Base-by-base conservation (phyloP, 2,113 vertebrate genomes). In the Pseudolaguvia tuberculata region DNA sequence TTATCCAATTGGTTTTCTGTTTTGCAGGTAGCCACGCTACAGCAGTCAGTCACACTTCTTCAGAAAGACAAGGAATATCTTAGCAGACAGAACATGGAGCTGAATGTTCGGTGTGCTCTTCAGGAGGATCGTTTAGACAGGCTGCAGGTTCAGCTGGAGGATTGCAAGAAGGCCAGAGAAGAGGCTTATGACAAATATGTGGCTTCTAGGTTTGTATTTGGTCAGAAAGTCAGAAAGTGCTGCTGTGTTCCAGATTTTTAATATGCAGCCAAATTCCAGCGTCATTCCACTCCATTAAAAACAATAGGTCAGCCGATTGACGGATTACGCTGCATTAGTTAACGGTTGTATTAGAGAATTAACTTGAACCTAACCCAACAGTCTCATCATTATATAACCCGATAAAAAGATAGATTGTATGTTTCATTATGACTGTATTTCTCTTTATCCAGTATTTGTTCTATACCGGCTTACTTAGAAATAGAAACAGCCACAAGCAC, bases 1-100 rank as follows among this genome's bases (percentile, higher is more conserved):
- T 48, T 77, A 6, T 4, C 76, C 39, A 47, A 18, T 20, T 13
- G 18, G 7, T 71, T 67, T 20, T 2, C 62, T 81, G 5, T 65
- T 1, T 12, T 78, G 68, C 84, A 99, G 97, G 88, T 94, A 81
- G 84, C 88, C 74, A 89, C 90, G 6, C 82, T 93, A 84, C 93
- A 93, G 63, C 97, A 99, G 81, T 94, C 95, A 5, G 89, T 92
- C 45, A 94, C 88, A 50, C 87, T 99, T 35, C 86, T 99, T 29
- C 94, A 98, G 87, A 99, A 96, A 81, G 97, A 99, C 84, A 99
- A 99, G 83, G 97, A 98, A 5, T 99, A 96, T 77, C 90, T 98
- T 39, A 94, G 92, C 86, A 91, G 91, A 47, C 95, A 99, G 83
- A 97, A 94, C 85, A 93, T 94, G 92, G 97, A 99, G 87, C 90